Evolutionary conservation across 2,113 vertebrate species (phyloP).

Genomic region (Nothobranchius kuhntae): DNA sequence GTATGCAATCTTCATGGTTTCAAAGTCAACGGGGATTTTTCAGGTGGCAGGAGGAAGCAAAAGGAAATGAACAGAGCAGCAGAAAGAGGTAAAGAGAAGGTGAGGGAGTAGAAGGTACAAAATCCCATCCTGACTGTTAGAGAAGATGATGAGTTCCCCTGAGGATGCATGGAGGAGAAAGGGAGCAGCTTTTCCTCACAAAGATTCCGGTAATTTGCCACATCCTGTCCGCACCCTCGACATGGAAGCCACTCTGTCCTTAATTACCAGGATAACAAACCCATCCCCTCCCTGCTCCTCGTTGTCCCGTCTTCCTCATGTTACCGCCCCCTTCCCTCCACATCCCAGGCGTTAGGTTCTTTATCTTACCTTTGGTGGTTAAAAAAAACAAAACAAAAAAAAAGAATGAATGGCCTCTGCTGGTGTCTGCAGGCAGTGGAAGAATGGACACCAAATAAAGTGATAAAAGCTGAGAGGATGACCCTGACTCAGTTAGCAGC

Average conservation of each 20-base stretch:
- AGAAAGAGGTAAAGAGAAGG: constrained; percentile 69
- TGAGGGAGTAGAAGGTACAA: constrained; percentile 87
- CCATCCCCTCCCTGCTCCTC: constrained; percentile 74
- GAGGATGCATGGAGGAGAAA: constrained; percentile 84
- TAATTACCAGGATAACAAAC: constrained; percentile 90
- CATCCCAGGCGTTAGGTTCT: constrained; percentile 30
- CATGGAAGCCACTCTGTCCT: constrained; percentile 85
- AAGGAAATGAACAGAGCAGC: constrained; percentile 62
- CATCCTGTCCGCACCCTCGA: constrained; percentile 82
- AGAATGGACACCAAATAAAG: constrained; percentile 73
- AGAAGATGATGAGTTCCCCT: constrained; percentile 91
- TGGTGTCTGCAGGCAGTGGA: constrained; percentile 56
- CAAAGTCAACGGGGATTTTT: constrained; percentile 47
- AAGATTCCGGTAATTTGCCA: constrained; percentile 89
- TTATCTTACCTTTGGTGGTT: constrained; percentile 52
- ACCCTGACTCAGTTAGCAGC: constrained; percentile 64
- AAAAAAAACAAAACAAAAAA: constrained; percentile 48
- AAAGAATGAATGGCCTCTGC: constrained; percentile 62
- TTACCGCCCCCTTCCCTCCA: constrained; percentile 31
- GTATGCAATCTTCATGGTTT: constrained; percentile 38
- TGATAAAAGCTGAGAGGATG: constrained; percentile 65
- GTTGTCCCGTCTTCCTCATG: constrained; percentile 41
- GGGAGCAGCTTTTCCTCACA: constrained; percentile 86
- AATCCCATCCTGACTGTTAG: constrained; percentile 95
- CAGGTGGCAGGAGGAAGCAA: constrained; percentile 58